phyloP scores from a whole-genome alignment of 2,888 invertebrate species.

The Noctua janthina region DNA sequence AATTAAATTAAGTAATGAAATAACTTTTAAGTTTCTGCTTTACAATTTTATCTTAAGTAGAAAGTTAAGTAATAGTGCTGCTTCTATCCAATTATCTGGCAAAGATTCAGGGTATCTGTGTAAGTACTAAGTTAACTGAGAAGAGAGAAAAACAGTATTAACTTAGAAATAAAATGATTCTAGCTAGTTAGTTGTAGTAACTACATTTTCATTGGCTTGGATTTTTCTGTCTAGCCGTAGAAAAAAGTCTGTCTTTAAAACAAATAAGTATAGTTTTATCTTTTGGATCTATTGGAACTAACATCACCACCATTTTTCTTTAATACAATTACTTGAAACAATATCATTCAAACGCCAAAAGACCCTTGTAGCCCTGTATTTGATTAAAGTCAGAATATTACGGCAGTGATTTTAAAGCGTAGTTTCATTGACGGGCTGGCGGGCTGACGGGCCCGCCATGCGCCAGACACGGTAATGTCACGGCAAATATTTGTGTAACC shows the following conservation, averaged over 20 bases:
- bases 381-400: background rate
- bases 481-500: slow-evolving; percentile 65
- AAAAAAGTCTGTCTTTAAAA: slow-evolving; percentile 11
- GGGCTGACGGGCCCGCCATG: background rate
- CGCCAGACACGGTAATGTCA: slow-evolving; percentile 57
- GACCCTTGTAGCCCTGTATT: background rate
- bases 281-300: background rate
- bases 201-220: background rate
- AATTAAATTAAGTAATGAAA: slow-evolving; percentile 56
- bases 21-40: slow-evolving; percentile 53
- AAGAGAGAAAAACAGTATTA: slow-evolving; percentile 14
- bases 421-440: slow-evolving; percentile 43
- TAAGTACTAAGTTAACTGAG: slow-evolving; percentile 30
- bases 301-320: too few relatives aligned
- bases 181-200: slow-evolving; percentile 22
- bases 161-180: slow-evolving; percentile 33
- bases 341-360: background rate
- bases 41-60: slow-evolving; percentile 44
- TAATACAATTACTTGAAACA: background rate
- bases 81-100: slow-evolving; percentile 49
- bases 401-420: slow-evolving; percentile 11
- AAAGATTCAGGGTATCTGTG: slow-evolving; percentile 32
- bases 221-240: slow-evolving; percentile 1
- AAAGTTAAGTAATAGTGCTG: slow-evolving; percentile 41
- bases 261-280: background rate